phyloP scores from a whole-genome alignment of 2,888 invertebrate genomes.

The Eumacrocentrus americanus region DNA sequence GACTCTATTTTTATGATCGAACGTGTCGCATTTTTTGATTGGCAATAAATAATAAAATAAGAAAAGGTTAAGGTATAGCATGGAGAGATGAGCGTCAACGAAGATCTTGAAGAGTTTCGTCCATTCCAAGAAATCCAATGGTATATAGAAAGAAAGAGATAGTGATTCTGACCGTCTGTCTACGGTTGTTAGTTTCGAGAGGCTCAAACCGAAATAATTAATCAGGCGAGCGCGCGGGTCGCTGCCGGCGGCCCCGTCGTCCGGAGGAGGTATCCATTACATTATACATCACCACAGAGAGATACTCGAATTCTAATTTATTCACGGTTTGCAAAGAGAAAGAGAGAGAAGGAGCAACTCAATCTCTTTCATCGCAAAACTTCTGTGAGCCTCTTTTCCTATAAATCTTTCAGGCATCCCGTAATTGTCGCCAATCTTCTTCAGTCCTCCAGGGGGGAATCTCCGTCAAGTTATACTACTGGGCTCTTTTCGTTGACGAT shows the following conservation, averaged over 20 bases:
- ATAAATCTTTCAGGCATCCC: conserved; percentile 50
- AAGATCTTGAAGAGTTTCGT: conserved; percentile 44
- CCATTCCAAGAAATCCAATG: conserved; percentile 49
- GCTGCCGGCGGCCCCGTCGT: conserved; percentile 37
- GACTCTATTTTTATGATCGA: too few relatives aligned
- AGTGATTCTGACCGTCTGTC: conserved; percentile 29
- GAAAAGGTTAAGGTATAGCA: conserved; percentile 16
- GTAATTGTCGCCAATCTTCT: conserved; percentile 50
- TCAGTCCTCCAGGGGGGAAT: conserved; percentile 19
- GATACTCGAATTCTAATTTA: conserved; percentile 60
- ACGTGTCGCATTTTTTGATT: neutral
- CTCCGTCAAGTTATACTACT: conserved; percentile 14
- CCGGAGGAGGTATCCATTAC: conserved; percentile 53
- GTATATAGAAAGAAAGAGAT: neutral
- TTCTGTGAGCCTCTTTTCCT: conserved; percentile 34
- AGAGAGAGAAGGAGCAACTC: conserved; percentile 16
- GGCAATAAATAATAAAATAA: conserved; percentile 18
- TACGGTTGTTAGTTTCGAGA: conserved; percentile 52
- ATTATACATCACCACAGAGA: conserved; percentile 59
- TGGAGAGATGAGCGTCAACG: conserved; percentile 42
- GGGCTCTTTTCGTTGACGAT: neutral
- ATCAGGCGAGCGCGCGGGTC: conserved; percentile 51
- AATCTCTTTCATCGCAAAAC: conserved; percentile 30
- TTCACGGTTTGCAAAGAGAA: conserved; percentile 42
- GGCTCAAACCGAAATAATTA: conserved; percentile 58